Evolutionary conservation across 2,888 invertebrate genomes (phyloP), one percentile per base, ranked within the genome.

Genomic region (Caenorhabditis zanzibari): DNA sequence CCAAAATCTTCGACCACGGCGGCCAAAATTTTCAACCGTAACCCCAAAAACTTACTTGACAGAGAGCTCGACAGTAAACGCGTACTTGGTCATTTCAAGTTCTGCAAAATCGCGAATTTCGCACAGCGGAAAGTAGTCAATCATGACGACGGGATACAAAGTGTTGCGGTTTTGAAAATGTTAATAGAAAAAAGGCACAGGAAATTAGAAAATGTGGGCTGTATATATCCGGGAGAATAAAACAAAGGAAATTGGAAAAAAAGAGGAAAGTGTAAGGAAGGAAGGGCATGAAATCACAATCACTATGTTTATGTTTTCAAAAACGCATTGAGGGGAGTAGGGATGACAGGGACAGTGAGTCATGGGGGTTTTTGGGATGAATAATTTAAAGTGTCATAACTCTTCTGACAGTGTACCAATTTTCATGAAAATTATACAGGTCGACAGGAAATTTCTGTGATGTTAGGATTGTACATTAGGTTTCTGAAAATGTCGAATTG

Each of bases 51-150:
- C 82, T 76, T 26, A 76, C 76, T 56, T 82, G 44, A 82, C 72
- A 10, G 58, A 26, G n/a, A 82, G 54, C 28, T 82, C 76, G 7
- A 81, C 81, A 6, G 69, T 81, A 44, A 81, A 75, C 19, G 81
- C 81, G 52, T 81, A 81, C 28, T 71, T 75, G 14, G 75, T 24
- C 81, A 75, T 81, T 14, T 41, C 38, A 24, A 10, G 12, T 0
- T 32, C 73, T 61, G 47, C n/a, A 32, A 59, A 24, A 24, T 24
- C 14, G 0, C 16, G 26, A 28, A 24, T 26, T 28, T 28, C 14
- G 5, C 49, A 22, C 49, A 49, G 19, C 12, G 19, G 22, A 22
- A 49, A 49, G 49, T 22, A 22, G 49, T 49, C 19, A 9, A 22
- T n/a, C 49, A 22, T 22, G 22, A 22, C 10, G 49, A 49, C 12